These are phyloP conservation scores for Morus bassanus DNA, from an alignment of 2,797 vertebrate species.

Conservation along the genomic window DNA sequence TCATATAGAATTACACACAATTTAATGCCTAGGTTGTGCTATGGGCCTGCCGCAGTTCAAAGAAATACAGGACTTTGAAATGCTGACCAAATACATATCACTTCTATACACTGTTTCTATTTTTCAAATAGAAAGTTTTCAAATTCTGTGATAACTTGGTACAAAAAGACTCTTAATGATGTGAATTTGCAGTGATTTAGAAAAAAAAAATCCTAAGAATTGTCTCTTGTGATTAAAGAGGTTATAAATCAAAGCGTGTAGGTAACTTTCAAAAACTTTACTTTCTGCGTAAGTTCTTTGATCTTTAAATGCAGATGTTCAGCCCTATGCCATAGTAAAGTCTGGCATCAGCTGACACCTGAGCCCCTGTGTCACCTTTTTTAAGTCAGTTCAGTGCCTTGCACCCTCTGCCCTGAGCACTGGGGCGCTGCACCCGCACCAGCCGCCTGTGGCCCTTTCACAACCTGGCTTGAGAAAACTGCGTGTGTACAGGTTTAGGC, in stretches of 20 bases:
- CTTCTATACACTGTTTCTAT: not conserved
- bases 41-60: not conserved
- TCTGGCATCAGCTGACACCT: not conserved
- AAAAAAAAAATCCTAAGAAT: not conserved
- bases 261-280: conserved; percentile 33
- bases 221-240: conserved; percentile 24
- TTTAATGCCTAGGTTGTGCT: not conserved
- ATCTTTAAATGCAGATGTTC: conserved; percentile 59
- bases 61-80: not conserved
- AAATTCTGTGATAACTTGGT: not conserved
- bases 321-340: not conserved
- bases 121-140: not conserved
- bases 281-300: conserved; percentile 56
- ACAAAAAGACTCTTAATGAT: not conserved
- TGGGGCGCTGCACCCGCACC: not conserved
- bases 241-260: conserved; percentile 61
- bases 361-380: not conserved
- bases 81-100: rapidly evolving
- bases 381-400: not conserved
- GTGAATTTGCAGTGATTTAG: not conserved
- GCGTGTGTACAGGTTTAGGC: rapidly evolving
- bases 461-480: not conserved
- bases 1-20: not conserved
- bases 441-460: rapidly evolving
- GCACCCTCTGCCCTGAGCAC: not conserved